These are phyloP conservation scores for Cataglyphis hispanica DNA, from an alignment of 1,140 invertebrate genomes.

Conservation along the genomic window DNA sequence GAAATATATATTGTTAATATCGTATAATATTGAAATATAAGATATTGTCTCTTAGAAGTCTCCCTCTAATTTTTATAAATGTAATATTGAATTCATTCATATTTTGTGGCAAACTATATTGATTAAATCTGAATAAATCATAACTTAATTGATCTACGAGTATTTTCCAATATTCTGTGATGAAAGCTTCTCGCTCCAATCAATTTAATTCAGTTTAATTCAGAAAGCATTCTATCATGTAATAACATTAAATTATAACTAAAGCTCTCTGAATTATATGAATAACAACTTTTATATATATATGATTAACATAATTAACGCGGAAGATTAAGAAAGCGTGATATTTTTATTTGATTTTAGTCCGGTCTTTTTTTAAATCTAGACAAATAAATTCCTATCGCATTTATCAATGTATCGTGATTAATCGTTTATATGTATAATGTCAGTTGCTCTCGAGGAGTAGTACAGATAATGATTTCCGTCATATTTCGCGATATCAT, in stretches of 20 bases:
- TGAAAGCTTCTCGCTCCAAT: neutral
- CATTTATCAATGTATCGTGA: slow-evolving; percentile 6
- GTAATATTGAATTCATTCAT: too few species aligned
- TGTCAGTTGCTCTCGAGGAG: neutral
- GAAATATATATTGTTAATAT: too few species aligned
- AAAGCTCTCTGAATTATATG: neutral
- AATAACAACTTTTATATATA: neutral
- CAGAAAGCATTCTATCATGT: neutral
- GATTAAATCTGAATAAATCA: too few species aligned
- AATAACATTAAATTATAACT: neutral
- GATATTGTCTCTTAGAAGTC: too few species aligned
- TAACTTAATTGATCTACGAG: too few species aligned
- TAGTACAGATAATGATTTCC: neutral
- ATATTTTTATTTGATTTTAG: neutral
- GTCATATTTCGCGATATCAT: neutral
- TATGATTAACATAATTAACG: neutral
- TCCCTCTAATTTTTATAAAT: too few species aligned
- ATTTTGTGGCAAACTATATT: too few species aligned
- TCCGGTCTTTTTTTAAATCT: neutral
- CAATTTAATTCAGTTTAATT: neutral
- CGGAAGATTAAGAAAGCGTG: neutral
- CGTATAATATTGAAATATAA: too few species aligned
- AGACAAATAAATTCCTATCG: slow-evolving; percentile 26
- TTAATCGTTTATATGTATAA: slow-evolving; percentile 13
- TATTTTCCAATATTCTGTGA: too few species aligned